Conservation (phyloP, 2,113 vertebrate species). For the Pseudonaja textilis region DNA sequence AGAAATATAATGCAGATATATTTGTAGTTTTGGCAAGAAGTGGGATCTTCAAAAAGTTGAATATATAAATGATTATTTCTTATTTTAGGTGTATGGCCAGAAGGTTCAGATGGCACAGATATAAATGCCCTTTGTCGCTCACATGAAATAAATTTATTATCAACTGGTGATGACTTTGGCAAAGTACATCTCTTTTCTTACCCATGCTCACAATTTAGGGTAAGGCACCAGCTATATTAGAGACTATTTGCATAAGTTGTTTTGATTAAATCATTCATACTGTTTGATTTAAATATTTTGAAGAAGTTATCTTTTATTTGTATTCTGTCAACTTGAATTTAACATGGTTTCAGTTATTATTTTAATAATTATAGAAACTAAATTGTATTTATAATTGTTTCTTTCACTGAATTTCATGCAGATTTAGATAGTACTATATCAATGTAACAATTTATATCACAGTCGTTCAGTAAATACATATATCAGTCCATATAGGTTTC, state of each 20-base stretch:
- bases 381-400: background rate
- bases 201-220: constrained; percentile 93
- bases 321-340: background rate
- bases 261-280: background rate
- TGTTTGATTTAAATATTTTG: background rate
- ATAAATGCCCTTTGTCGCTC: constrained; percentile 91
- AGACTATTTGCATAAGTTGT: background rate
- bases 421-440: background rate
- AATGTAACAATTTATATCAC: background rate
- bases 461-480: background rate
- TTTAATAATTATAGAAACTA: background rate
- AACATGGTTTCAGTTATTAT: background rate
- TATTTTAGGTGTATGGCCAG: constrained; percentile 90
- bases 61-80: constrained; percentile 16
- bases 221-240: constrained; percentile 57
- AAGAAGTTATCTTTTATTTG: background rate
- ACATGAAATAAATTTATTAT: constrained; percentile 81
- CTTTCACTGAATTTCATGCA: background rate
- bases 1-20: no score
- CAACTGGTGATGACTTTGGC: constrained; percentile 95
- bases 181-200: constrained; percentile 96
- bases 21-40: background rate
- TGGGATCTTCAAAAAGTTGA: background rate
- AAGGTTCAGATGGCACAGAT: constrained; percentile 95
- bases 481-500: background rate